These are phyloP conservation scores for Lasioglossum lativentre DNA, from an alignment of 2,888 invertebrate genomes.

Conservation along the genomic window DNA sequence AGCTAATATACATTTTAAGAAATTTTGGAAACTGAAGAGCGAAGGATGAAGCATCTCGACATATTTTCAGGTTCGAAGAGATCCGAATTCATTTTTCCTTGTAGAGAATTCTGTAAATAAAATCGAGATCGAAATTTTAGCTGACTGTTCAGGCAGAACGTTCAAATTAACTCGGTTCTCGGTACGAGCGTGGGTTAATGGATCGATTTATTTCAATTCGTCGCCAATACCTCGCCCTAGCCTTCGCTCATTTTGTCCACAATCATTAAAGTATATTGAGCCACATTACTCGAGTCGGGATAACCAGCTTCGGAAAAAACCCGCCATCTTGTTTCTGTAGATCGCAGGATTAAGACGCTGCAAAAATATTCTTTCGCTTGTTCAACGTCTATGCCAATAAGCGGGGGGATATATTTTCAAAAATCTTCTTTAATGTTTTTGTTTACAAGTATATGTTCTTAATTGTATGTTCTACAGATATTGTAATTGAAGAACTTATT, in stretches of 20 bases:
- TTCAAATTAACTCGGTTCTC: neutral
- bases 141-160: neutral
- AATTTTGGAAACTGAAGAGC: neutral
- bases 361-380: no score
- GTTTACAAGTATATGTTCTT: no score
- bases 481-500: no score
- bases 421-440: no score
- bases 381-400: no score
- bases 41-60: no score
- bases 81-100: neutral
- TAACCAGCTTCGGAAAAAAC: neutral
- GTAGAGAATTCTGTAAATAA: neutral
- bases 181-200: conserved; percentile 17
- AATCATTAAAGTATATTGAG: neutral
- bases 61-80: no score
- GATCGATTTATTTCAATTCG: conserved; percentile 48
- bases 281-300: neutral
- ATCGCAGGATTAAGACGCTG: no score
- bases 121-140: neutral
- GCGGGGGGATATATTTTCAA: no score
- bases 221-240: conserved; percentile 26
- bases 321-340: neutral
- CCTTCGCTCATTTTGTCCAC: neutral
- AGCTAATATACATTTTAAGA: rapidly evolving
- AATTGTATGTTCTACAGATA: no score